Conservation (phyloP, 2,888 invertebrate species). For the Leucozona laternaria region DNA sequence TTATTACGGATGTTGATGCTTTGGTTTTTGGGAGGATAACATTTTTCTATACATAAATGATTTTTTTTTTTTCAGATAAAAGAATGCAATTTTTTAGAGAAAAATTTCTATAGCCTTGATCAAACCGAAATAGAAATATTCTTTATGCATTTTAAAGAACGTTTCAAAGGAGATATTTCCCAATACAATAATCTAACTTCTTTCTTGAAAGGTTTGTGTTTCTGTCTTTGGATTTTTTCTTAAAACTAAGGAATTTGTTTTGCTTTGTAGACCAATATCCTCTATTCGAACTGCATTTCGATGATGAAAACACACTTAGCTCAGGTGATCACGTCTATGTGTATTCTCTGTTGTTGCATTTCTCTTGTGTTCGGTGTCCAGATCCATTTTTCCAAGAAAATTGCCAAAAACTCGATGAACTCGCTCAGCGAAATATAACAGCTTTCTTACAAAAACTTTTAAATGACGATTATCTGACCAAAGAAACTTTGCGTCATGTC, state of each 20-base stretch:
- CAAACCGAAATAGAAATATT: constrained; percentile 81
- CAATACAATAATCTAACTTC: constrained; percentile 52
- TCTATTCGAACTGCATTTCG: constrained; percentile 78
- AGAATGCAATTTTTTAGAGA: constrained; percentile 78
- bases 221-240: too few relatives aligned
- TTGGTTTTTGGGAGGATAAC: neutral
- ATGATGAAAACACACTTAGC: constrained; percentile 78
- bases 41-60: neutral
- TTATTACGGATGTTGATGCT: neutral
- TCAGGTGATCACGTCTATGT: constrained; percentile 80
- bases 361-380: constrained; percentile 80
- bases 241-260: too few relatives aligned
- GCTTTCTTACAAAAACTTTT: constrained; percentile 79
- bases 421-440: constrained; percentile 79
- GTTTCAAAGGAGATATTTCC: constrained; percentile 39
- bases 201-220: constrained; percentile 79
- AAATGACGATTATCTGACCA: constrained; percentile 76
- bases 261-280: constrained; percentile 79
- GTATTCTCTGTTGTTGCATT: constrained; percentile 82
- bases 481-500: constrained; percentile 77
- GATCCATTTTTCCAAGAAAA: constrained; percentile 80
- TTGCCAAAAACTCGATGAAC: constrained; percentile 79
- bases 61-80: constrained; percentile 75
- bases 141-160: constrained; percentile 77
- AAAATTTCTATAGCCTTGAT: constrained; percentile 78